These are phyloP conservation scores for Xiphophorus hellerii DNA, from an alignment of 2,113 vertebrate genomes.

Conservation along the genomic window DNA sequence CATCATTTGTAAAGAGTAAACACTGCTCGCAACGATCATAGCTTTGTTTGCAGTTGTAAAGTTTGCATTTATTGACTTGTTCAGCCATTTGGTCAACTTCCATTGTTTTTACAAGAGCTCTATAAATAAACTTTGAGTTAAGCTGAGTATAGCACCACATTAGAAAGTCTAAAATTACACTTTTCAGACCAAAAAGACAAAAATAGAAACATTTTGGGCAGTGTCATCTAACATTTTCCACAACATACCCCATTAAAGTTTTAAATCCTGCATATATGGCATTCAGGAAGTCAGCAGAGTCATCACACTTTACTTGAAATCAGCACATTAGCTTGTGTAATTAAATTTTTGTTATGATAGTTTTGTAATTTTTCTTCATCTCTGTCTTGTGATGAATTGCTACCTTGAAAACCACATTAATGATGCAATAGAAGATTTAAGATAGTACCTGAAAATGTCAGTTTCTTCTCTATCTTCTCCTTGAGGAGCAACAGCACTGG, in stretches of 20 bases:
- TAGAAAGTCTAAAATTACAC: conserved; percentile 36
- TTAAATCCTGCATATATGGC: background rate
- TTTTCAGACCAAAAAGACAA: conserved; percentile 17
- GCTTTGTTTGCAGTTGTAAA: too few relatives aligned
- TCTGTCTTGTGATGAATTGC: too few relatives aligned
- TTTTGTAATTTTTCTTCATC: background rate
- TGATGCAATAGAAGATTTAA: too few relatives aligned
- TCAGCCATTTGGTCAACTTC: background rate
- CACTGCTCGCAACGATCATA: background rate
- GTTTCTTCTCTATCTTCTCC: conserved; percentile 73
- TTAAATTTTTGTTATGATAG: background rate
- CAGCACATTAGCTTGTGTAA: conserved; percentile 4
- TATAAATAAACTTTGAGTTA: background rate
- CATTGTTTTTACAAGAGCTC: background rate
- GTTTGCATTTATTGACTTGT: background rate
- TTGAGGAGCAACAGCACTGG: conserved; percentile 71
- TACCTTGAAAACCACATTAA: too few relatives aligned
- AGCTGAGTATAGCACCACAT: background rate
- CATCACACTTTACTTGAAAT: conserved; percentile 24
- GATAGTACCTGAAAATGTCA: background rate
- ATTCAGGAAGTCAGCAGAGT: conserved; percentile 4
- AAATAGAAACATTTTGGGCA: conserved; percentile 11
- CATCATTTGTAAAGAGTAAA: background rate
- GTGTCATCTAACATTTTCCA: conserved; percentile 33
- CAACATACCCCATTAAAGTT: conserved; percentile 6